phyloP scores from a whole-genome alignment of 1,140 invertebrate species.

The Maconellicoccus hirsutus region DNA sequence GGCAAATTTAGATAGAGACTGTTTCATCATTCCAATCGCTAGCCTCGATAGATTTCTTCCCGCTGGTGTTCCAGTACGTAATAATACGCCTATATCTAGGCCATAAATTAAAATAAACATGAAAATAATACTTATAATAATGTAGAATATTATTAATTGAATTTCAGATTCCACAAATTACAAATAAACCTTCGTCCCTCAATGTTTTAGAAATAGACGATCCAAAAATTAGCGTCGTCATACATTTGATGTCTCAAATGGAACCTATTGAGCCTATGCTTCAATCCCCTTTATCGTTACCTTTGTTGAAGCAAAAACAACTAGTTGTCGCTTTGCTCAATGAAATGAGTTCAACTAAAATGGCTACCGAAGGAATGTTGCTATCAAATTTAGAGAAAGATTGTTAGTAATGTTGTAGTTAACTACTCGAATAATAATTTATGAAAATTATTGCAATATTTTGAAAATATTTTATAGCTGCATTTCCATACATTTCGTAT shows the following conservation, averaged over 20 bases:
- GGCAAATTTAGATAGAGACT: conserved; percentile 67
- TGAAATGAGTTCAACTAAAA: conserved; percentile 57
- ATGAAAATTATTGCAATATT: background rate
- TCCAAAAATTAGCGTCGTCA: conserved; percentile 71
- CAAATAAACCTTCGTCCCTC: conserved; percentile 25
- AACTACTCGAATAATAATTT: background rate
- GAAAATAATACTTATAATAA: background rate
- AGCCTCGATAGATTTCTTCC: conserved; percentile 72
- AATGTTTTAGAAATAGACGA: conserved; percentile 68
- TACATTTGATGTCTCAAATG: conserved; percentile 75
- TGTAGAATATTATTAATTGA: conserved; percentile 18
- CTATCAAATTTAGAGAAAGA: conserved; percentile 78
- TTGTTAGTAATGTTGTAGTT: conserved; percentile 39
- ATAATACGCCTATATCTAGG: background rate
- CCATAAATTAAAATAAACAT: background rate
- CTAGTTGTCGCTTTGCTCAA: conserved; percentile 62
- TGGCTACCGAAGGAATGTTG: conserved; percentile 63
- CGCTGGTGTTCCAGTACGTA: conserved; percentile 65
- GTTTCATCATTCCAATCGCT: conserved; percentile 78
- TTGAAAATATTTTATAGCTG: conserved; percentile 47
- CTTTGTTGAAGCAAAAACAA: conserved; percentile 59
- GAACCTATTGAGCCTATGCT: conserved; percentile 69
- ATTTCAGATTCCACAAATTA: conserved; percentile 33
- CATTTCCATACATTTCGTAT: conserved; percentile 82
- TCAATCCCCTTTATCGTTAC: conserved; percentile 66